Conservation (phyloP, 2,888 invertebrate species). For the Pachycephus smyrnensis region DNA sequence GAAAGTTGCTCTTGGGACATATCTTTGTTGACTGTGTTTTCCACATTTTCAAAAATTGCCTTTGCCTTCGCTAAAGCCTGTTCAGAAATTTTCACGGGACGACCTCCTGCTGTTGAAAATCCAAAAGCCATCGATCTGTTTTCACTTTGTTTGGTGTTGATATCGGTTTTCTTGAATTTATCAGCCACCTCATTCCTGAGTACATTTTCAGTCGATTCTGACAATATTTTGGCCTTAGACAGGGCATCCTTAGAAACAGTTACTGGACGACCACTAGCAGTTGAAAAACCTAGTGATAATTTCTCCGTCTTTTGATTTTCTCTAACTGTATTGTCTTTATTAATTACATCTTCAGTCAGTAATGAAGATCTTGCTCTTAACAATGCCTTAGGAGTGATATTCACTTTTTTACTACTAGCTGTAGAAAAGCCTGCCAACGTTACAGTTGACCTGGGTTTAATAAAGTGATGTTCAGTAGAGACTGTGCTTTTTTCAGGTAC, state of each 20-base stretch:
- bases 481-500: no score
- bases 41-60: slow-evolving; percentile 15
- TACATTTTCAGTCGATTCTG: not conserved
- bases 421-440: slow-evolving; percentile 38
- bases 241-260: slow-evolving; percentile 38
- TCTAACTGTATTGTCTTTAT: not conserved
- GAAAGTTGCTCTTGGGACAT: not conserved
- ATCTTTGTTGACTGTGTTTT: not conserved
- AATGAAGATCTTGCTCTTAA: slow-evolving; percentile 24
- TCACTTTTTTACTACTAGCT: slow-evolving; percentile 35
- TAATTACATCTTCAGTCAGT: slow-evolving; percentile 6
- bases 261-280: slow-evolving; percentile 42
- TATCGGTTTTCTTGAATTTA: not conserved
- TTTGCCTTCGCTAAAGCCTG: slow-evolving; percentile 29
- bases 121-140: slow-evolving; percentile 23
- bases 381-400: slow-evolving; percentile 13
- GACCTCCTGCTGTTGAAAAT: slow-evolving; percentile 57
- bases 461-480: no score
- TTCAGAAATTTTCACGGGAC: slow-evolving; percentile 38
- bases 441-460: no score
- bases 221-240: slow-evolving; percentile 28
- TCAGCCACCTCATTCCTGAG: not conserved
- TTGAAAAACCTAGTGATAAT: slow-evolving; percentile 25
- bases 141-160: not conserved
- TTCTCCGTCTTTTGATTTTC: not conserved